Evolutionary conservation across 2,797 vertebrate species (phyloP), one percentile per base, ranked within the genome.

Genomic region (Galagoides demidoff): DNA sequence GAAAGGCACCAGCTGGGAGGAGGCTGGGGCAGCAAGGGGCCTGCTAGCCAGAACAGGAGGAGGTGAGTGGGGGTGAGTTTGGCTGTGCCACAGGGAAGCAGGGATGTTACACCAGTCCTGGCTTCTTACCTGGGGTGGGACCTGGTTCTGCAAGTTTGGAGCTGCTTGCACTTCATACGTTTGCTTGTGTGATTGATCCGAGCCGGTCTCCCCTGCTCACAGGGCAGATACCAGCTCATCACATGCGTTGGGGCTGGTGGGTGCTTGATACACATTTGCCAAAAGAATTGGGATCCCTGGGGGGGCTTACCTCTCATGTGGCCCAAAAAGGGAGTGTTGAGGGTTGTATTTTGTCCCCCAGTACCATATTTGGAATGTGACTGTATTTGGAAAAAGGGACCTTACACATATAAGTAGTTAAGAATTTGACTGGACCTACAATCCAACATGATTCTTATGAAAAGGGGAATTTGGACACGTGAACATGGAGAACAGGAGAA

Each of bases 1-100:
- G 96, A 95, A 97, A 96, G 78, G 37, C 49, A 52, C 77, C 78
- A 34, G 22, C n/a, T 64, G 68, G 61, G 79, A 2, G 19, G 66
- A 25, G 55, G 20, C 5, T 49, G 39, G 95, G 49, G 16, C 3
- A 45, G 7, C 27, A 13, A 39, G 17, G 22, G 64, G 29, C 37
- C 4, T 0, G 25, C 57, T 23, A 20, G 39, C 20, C 37, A 71
- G 68, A 77, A 31, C 25, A 43, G 81, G 71, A 59, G 16, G 20
- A 17, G 8, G 17, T n/a, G 64, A 20, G 7, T 3, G 11, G 82
- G 29, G 66, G 5, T 34, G 13, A 16, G 39, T 25, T 45, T 2
- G 7, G 20, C 59, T 25, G 27, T 45, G 37, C 13, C 5, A 37
- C 64, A 17, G 79, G 8, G 43, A 78, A 74, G 27, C 49, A 27